Percentiles rank a stretch among this genome's conserved stretches.
Conservation (phyloP, 2,113 vertebrate genomes). For the Collichthys lucidus region DNA sequence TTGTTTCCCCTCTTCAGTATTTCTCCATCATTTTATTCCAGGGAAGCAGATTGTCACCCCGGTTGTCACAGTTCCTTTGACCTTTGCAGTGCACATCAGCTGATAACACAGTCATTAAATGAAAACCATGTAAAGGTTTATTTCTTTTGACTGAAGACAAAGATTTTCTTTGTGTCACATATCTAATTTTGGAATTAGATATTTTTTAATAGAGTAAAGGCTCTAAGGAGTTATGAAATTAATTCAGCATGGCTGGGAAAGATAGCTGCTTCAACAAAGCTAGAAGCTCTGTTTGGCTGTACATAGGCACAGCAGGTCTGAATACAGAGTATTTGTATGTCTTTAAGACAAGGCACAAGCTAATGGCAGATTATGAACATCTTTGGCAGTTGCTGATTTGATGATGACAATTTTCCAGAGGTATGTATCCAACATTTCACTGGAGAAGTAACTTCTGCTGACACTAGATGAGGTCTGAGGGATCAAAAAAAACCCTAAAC, state of each 20-base stretch:
- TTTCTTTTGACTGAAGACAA: neutral
- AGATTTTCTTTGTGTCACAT: neutral
- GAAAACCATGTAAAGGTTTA: neutral
- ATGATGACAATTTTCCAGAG: too few species aligned
- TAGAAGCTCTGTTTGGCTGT: neutral
- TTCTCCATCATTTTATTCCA: neutral
- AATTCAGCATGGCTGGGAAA: neutral
- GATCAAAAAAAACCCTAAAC: too few species aligned
- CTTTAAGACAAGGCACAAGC: too few species aligned
- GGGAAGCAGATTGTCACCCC: slow-evolving; percentile 1
- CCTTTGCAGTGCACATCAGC: neutral
- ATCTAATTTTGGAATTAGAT: neutral
- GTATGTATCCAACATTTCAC: neutral
- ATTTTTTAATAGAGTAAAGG: neutral
- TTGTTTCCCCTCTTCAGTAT: neutral
- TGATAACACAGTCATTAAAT: neutral
- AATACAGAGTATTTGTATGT: too few species aligned
- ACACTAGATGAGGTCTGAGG: too few species aligned
- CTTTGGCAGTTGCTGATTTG: too few species aligned
- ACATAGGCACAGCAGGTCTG: neutral
- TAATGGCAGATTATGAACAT: too few species aligned
- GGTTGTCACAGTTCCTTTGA: neutral
- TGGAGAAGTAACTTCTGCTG: neutral
- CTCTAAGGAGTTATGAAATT: too few species aligned
- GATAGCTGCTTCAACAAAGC: too few species aligned